These are phyloP conservation scores for Azorinus chamasolen DNA, from an alignment of 2,888 invertebrate genomes.

Conservation along the genomic window DNA sequence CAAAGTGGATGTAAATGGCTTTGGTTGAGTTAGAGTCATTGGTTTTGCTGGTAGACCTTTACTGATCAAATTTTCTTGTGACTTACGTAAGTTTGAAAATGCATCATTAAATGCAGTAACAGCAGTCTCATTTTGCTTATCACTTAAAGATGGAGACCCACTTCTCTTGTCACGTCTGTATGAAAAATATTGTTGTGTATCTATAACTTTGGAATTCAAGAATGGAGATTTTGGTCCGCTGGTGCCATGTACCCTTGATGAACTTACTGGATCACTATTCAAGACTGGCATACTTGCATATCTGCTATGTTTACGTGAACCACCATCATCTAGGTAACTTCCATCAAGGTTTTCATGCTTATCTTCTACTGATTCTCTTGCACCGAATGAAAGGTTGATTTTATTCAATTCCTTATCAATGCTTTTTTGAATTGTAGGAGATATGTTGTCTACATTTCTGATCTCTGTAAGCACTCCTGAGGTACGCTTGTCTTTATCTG, in stretches of 20 bases:
- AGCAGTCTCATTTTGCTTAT: conserved; percentile 49
- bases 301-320: conserved; percentile 47
- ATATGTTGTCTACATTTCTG: conserved; percentile 41
- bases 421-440: conserved; percentile 42
- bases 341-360: conserved; percentile 42
- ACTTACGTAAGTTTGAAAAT: conserved; percentile 63
- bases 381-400: conserved; percentile 12
- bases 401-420: conserved; percentile 45
- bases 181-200: conserved; percentile 61
- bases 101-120: conserved; percentile 74
- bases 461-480: conserved; percentile 21
- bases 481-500: neutral
- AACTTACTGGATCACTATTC: conserved; percentile 34
- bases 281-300: conserved; percentile 76
- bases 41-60: conserved; percentile 38
- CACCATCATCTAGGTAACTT: conserved; percentile 45
- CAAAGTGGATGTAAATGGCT: conserved; percentile 60
- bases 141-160: conserved; percentile 3
- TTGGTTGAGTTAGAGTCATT: conserved; percentile 60
- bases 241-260: conserved; percentile 34
- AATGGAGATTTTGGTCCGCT: conserved; percentile 24
- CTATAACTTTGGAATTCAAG: conserved; percentile 52
- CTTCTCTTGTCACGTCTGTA: conserved; percentile 44
- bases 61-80: conserved; percentile 62
- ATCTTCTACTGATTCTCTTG: conserved; percentile 19